These are phyloP conservation scores for Orbicella faveolata DNA, from an alignment of 64 coral and sea anemone species.

Conservation along the genomic window DNA sequence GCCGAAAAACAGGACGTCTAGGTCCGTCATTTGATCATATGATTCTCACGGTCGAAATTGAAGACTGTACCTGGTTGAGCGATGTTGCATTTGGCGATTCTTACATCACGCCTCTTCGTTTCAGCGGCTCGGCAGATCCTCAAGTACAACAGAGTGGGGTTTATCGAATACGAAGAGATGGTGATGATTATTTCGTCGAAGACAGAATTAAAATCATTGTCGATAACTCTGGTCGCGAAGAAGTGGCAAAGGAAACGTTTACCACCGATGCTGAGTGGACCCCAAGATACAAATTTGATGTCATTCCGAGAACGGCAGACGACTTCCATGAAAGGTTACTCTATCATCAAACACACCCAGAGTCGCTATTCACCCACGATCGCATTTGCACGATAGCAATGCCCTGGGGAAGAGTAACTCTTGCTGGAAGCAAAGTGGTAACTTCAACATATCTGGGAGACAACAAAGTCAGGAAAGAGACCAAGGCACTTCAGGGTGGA, in stretches of 20 bases:
- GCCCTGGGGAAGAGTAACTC: constrained; percentile 40
- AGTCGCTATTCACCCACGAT: constrained; percentile 35
- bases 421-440: constrained; percentile 14
- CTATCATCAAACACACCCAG: constrained; percentile 16
- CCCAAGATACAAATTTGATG: constrained; percentile 9
- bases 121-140: constrained; percentile 7
- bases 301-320: neutral
- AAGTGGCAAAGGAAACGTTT: neutral
- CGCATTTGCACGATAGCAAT: constrained; percentile 32
- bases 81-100: constrained; percentile 47
- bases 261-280: neutral
- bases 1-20: neutral
- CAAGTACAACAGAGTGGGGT: constrained; percentile 40
- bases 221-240: constrained; percentile 18
- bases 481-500: constrained; percentile 15
- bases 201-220: constrained; percentile 30
- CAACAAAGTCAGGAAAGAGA: constrained; percentile 50
- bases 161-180: constrained; percentile 58
- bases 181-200: constrained; percentile 22
- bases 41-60: neutral
- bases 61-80: neutral
- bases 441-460: constrained; percentile 43
- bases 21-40: constrained; percentile 5
- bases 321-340: constrained; percentile 27
- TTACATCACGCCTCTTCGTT: constrained; percentile 19